Evolutionary conservation across 2,113 vertebrate species (phyloP).

Genomic region (Dipodomys merriami): DNA sequence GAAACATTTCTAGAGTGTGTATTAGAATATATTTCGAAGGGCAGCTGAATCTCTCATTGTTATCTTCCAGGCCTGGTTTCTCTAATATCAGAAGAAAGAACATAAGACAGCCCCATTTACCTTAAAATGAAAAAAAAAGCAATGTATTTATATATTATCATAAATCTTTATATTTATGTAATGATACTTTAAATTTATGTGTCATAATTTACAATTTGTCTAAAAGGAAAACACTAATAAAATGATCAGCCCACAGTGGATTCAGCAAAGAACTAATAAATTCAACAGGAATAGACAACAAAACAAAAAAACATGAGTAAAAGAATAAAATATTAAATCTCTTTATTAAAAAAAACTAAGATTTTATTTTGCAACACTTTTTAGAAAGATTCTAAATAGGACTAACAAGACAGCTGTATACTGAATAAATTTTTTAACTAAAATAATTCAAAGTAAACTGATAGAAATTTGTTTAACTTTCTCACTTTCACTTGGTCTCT

Average conservation of each 20-base stretch:
- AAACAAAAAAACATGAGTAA: not conserved
- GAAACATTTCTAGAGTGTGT: conserved; percentile 22
- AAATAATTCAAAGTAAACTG: not conserved
- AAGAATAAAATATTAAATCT: conserved; percentile 3
- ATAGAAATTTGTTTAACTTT: conserved; percentile 20
- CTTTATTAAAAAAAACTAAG: not conserved
- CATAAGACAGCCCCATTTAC: not conserved
- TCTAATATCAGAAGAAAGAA: not conserved
- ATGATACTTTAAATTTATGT: not conserved
- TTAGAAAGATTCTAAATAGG: conserved; percentile 5
- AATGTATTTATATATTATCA: too few relatives aligned
- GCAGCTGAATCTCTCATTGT: not conserved
- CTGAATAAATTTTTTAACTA: not conserved
- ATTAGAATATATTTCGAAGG: not conserved
- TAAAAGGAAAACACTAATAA: not conserved
- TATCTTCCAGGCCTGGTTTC: not conserved
- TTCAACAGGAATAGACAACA: not conserved
- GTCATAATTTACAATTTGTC: conserved; percentile 36
- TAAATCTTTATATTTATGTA: not conserved
- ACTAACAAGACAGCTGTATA: not conserved
- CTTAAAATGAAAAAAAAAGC: conserved; percentile 4
- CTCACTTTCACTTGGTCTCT: conserved; percentile 15
- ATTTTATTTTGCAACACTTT: not conserved
- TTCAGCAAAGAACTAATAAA: not conserved
- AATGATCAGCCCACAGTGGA: conserved; percentile 3